Conservation (phyloP, 2,888 invertebrate species). For the Pyrrhosoma nymphula region DNA sequence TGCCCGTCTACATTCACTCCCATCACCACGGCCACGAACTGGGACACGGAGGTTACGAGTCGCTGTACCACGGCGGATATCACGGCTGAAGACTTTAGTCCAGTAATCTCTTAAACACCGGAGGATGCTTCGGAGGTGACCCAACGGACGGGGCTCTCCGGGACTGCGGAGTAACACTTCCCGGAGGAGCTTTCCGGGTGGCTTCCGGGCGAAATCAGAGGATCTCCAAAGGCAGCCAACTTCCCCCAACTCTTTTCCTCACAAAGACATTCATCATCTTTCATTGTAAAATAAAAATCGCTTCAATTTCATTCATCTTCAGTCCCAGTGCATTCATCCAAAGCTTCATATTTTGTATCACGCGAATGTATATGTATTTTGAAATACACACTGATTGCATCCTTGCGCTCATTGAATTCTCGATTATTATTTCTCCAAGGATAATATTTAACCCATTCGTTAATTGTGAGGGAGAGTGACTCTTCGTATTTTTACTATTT, state of each 20-base stretch:
- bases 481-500: no score
- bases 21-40: slow-evolving; percentile 28
- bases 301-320: neutral
- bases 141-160: neutral
- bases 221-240: neutral
- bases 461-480: no score
- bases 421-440: neutral
- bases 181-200: neutral
- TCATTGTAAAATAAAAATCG: no score
- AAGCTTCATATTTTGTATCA: slow-evolving; percentile 16
- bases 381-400: slow-evolving; percentile 10
- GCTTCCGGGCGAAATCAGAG: neutral
- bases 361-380: neutral
- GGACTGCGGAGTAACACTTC: neutral
- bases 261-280: neutral
- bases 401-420: neutral
- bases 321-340: neutral
- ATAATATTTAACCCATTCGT: neutral
- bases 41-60: neutral
- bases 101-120: neutral
- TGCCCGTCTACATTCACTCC: slow-evolving; percentile 48
- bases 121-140: neutral
- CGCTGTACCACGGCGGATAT: slow-evolving; percentile 18
- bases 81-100: neutral
- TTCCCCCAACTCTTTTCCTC: neutral